Base-by-base conservation (phyloP, 2,888 invertebrate species). In the Anaspis maculata region DNA sequence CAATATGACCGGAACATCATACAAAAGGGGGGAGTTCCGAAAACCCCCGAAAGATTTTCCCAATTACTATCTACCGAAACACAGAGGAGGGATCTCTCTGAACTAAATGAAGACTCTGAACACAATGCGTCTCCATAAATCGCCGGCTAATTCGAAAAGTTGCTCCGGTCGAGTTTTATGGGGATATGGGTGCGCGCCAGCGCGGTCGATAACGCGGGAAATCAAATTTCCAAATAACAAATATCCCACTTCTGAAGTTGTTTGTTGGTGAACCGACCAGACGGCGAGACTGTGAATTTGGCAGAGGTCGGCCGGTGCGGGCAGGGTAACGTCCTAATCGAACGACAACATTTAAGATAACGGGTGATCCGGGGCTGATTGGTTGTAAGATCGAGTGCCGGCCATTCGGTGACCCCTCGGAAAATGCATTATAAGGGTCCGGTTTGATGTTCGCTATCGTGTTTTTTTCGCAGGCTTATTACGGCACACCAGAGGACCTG, bases 181-280 rank as follows among this genome's bases (percentile, higher is more conserved):
- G 42, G n/a, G n/a, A n/a, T n/a, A n/a, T n/a, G n/a, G n/a, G n/a
- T n/a, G n/a, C n/a, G n/a, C n/a, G n/a, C n/a, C n/a, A n/a, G 41
- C 47, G 50, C 43, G 51, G 50, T 53, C 50, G 49, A 52, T 49
- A 52, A 44, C 34, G 48, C 44, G 49, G 47, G 44, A 51, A 52
- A 56, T 52, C 52, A 54, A 52, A 53, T 52, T 59, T 57, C 49
- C 57, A 55, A 60, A 58, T 60, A 61, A 62, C 57, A 59, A 60
- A 61, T 60, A 58, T 56, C 54, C 57, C 56, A 56, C 57, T 59
- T 57, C 55, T 51, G 51, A 49, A 58, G 52, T 60, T 61, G 57
- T 60, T 62, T 58, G 59, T 54, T 49, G 55, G 59, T 48, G 51
- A 51, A 54, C 51, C 53, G 47, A 52, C 32, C 25, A 27, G 6